Evolutionary conservation across 1,140 invertebrate species (phyloP).

Genomic region (Pseudomyrmex pallidus): DNA sequence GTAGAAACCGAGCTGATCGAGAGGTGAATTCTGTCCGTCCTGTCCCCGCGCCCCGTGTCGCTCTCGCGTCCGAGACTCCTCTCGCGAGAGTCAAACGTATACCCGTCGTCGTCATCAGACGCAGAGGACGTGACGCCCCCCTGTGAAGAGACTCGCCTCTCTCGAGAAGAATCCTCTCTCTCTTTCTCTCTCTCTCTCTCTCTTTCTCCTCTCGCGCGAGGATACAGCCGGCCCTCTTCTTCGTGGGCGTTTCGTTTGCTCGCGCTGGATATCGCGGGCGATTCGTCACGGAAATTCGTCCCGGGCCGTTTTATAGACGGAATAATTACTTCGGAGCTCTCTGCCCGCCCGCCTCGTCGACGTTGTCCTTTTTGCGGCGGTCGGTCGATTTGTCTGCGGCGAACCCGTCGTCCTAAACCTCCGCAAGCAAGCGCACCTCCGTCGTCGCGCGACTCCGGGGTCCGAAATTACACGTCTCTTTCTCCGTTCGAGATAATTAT

Average conservation of each 20-base stretch:
- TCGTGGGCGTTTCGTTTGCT: conserved; percentile 58
- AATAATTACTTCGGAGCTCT: conserved; percentile 47
- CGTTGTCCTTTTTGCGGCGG: conserved; percentile 21
- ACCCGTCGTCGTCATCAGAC: conserved; percentile 54
- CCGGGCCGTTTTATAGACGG: conserved; percentile 59
- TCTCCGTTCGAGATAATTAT: background rate
- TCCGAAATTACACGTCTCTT: conserved; percentile 7
- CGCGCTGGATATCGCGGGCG: conserved; percentile 52
- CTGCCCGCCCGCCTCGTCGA: background rate
- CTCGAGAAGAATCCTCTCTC: background rate
- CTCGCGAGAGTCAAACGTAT: conserved; percentile 42
- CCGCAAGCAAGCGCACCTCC: background rate
- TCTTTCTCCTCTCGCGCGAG: conserved; percentile 1
- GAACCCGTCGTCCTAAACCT: background rate
- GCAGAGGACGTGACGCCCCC: conserved; percentile 29
- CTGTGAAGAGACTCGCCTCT: conserved; percentile 45
- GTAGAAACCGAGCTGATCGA: conserved; percentile 69
- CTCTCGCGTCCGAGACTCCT: background rate
- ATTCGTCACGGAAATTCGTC: conserved; percentile 57
- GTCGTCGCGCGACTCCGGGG: background rate
- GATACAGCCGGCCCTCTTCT: conserved; percentile 35
- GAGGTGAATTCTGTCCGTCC: background rate
- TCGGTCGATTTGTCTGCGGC: conserved; percentile 32
- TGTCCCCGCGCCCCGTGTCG: background rate
- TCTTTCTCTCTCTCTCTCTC: no score